Conservation (phyloP, 1,140 invertebrate species). For the Drosophila elegans region DNA sequence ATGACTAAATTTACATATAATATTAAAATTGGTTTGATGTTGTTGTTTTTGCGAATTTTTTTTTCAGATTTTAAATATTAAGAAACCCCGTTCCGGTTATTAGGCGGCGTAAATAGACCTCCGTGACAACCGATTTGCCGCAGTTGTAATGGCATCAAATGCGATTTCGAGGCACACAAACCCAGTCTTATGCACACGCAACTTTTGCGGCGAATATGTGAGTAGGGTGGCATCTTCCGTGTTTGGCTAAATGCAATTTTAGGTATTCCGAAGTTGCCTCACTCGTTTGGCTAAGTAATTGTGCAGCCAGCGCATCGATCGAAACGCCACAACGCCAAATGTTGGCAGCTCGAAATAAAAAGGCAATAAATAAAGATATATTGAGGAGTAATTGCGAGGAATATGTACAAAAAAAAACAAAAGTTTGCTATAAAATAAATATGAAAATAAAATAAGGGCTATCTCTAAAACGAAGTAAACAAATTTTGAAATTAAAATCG, state of each 20-base stretch:
- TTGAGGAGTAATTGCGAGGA: background rate
- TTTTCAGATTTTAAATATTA: constrained; percentile 20
- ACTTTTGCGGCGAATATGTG: constrained; percentile 17
- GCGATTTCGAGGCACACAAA: constrained; percentile 46
- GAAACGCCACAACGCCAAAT: constrained; percentile 7
- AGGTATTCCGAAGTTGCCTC: constrained; percentile 34
- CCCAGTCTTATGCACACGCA: constrained; percentile 42
- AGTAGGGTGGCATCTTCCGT: constrained; percentile 44
- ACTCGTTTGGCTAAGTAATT: constrained; percentile 46
- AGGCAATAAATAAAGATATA: background rate
- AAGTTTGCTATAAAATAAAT: constrained; percentile 1
- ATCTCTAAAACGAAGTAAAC: too few relatives aligned
- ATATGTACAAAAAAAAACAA: constrained; percentile 12
- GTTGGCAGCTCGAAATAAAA: constrained; percentile 1
- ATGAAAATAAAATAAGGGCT: too few relatives aligned
- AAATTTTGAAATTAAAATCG: too few relatives aligned
- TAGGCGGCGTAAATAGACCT: constrained; percentile 50
- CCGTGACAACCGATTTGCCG: constrained; percentile 49
- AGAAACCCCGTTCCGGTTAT: constrained; percentile 55
- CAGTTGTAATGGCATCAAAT: constrained; percentile 30
- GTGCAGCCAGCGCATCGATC: constrained; percentile 35
- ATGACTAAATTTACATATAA: constrained; percentile 10
- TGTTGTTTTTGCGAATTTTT: constrained; percentile 11
- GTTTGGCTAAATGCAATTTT: constrained; percentile 34
- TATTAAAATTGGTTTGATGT: constrained; percentile 2